phyloP scores from a whole-genome alignment of 2,797 vertebrate genomes.

The Ceryle rudis region DNA sequence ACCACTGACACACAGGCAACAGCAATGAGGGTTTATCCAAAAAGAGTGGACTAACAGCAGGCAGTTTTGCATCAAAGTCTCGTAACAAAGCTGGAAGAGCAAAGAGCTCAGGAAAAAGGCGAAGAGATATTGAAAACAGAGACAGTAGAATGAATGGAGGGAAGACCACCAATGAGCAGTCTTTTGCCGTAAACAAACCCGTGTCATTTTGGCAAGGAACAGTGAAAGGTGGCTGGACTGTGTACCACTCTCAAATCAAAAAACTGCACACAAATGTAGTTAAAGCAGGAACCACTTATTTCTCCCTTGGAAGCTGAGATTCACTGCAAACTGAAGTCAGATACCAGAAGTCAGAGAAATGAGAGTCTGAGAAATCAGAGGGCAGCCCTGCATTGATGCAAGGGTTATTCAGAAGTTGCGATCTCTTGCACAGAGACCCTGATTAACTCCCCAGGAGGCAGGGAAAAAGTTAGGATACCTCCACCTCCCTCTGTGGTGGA shows the following conservation, averaged over 20 bases:
- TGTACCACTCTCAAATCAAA: background rate
- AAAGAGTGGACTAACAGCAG: background rate
- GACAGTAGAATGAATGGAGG: background rate
- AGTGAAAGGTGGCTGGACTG: background rate
- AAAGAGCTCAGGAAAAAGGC: background rate
- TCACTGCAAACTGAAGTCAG: background rate
- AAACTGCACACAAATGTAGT: background rate
- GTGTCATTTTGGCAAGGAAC: background rate
- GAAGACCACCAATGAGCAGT: background rate
- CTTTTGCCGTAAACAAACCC: background rate
- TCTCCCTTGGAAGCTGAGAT: background rate
- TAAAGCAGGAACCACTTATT: background rate
- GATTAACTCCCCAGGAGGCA: background rate
- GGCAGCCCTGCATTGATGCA: background rate
- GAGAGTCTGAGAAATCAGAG: fast-evolving
- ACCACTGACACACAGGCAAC: background rate
- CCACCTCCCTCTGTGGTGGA: background rate
- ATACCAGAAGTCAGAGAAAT: background rate
- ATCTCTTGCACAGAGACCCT: background rate
- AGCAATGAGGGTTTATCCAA: background rate
- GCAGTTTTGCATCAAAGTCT: background rate
- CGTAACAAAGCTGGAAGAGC: background rate
- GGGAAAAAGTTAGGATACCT: background rate
- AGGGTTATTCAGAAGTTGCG: background rate
- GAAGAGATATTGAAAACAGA: background rate